Base-by-base conservation (phyloP, 2,113 vertebrate genomes). In the Struthidea cinerea region DNA sequence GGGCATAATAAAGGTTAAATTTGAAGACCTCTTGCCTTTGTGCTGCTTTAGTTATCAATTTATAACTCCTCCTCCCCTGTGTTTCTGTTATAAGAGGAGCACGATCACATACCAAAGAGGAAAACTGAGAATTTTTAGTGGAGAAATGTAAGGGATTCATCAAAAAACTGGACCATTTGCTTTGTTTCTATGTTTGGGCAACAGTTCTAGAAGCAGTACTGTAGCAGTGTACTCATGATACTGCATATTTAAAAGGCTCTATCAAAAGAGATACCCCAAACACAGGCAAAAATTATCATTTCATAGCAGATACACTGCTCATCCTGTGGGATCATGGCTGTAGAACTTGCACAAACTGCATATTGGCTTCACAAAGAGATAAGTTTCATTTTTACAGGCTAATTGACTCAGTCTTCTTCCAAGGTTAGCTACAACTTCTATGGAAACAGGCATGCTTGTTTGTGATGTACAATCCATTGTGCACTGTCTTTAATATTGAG, bases 191-290 rank as follows among this genome's bases (percentile, higher is more conserved):
- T 24, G 13, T 56, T 65, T 46, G 6, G 9, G 13, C n/a, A 56
- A 24, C 17, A 26, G 3, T 85, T 73, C 17, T 47, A 52, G 52
- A 44, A 84, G 39, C 28, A 52, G 15, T 41, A 11, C 5, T 24
- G 24, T 44, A 47, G 16, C 33, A 63, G 22, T 8, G 3, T 32
- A 49, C 42, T 22, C 0, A 0, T 4, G 2, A n/a, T 15, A 39
- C 9, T 18, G 18, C 37, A 18, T 63, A 27, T 52, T 85, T 61
- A 41, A 76, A 79, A 24, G 28, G 18, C 6, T 63, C 13, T 23
- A 39, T 77, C 63, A 47, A 37, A 55, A 55, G 8, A 76, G 11
- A 26, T 56, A 8, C 19, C 26, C 7, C 11, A 16, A 7, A 42
- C 21, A 23, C 24, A 73, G n/a, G 33, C 7, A 68, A 53, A 94